Percentiles rank a stretch among this genome's conserved stretches.
phyloP scores from a whole-genome alignment of 2,888 invertebrate species.

The Imbricaverruca yamaguchii region DNA sequence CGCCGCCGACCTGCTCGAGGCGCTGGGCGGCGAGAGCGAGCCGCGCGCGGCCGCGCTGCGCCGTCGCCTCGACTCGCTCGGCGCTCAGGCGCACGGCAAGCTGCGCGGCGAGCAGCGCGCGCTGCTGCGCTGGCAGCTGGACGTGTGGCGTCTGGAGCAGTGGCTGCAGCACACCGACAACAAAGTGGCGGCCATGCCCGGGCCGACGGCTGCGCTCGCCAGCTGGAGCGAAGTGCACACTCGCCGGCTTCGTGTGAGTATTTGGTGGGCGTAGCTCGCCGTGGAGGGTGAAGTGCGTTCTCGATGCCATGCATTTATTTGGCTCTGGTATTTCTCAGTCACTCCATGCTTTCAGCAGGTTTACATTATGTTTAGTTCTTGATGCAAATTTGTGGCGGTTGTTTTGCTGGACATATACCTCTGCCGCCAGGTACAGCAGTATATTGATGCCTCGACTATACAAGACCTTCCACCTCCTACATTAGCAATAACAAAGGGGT shows the following conservation, averaged over 20 bases:
- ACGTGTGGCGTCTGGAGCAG: slow-evolving; percentile 81
- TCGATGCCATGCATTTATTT: no score
- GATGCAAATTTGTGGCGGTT: no score
- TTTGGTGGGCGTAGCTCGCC: no score
- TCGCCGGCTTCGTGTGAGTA: not conserved
- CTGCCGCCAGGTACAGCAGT: no score
- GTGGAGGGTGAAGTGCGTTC: no score
- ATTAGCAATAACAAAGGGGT: no score
- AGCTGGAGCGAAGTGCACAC: not conserved
- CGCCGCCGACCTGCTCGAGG: slow-evolving; percentile 48
- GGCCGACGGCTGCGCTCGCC: not conserved
- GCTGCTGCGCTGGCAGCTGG: slow-evolving; percentile 77
- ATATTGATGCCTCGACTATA: no score
- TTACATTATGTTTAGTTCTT: no score
- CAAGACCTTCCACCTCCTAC: no score
- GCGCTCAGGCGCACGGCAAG: slow-evolving; percentile 59
- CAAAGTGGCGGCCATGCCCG: not conserved
- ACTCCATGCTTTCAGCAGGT: no score
- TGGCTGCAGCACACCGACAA: slow-evolving; percentile 52
- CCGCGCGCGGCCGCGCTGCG: slow-evolving; percentile 94
- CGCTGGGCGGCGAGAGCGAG: slow-evolving; percentile 52
- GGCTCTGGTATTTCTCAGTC: no score
- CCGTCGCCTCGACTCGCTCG: slow-evolving; percentile 86
- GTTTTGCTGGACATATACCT: no score
- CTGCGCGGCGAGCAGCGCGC: slow-evolving; percentile 62